These are phyloP conservation scores for Scrobipalpa atriplicella DNA, from an alignment of 2,888 invertebrate genomes.

Conservation along the genomic window DNA sequence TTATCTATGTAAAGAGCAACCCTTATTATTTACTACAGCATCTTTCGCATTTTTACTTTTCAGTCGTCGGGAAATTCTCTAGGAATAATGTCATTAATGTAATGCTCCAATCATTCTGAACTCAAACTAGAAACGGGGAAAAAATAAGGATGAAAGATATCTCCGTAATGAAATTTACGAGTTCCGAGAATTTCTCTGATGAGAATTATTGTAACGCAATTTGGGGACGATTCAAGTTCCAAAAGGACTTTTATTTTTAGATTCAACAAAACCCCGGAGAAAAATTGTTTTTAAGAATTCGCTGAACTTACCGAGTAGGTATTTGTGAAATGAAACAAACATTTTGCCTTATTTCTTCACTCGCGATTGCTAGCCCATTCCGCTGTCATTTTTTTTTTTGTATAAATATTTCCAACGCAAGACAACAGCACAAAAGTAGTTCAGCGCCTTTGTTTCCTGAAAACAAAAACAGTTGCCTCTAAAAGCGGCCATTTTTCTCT, in stretches of 20 bases:
- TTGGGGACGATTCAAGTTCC: constrained; percentile 10
- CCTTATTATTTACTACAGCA: too few relatives aligned
- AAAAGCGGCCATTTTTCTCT: constrained; percentile 28
- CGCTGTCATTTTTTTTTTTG: background rate
- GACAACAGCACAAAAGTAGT: constrained; percentile 19
- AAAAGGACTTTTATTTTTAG: background rate
- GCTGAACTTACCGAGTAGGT: background rate
- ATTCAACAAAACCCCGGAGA: background rate
- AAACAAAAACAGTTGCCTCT: constrained; percentile 23
- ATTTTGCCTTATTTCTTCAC: background rate
- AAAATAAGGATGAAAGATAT: constrained; percentile 13
- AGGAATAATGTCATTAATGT: background rate
- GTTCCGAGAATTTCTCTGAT: constrained; percentile 8
- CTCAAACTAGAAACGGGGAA: constrained; percentile 12
- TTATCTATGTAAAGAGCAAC: too few relatives aligned
- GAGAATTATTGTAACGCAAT: constrained; percentile 19
- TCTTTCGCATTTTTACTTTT: too few relatives aligned
- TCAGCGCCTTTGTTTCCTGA: constrained; percentile 20
- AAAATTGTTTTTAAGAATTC: background rate
- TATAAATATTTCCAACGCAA: constrained; percentile 19
- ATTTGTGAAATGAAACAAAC: background rate
- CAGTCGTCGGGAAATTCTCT: too few relatives aligned
- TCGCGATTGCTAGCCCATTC: constrained; percentile 3
- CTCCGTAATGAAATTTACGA: constrained; percentile 6
- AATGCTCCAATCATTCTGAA: constrained; percentile 4